Base-by-base conservation (phyloP, 1,140 invertebrate genomes). In the Apolygus lucorum region DNA sequence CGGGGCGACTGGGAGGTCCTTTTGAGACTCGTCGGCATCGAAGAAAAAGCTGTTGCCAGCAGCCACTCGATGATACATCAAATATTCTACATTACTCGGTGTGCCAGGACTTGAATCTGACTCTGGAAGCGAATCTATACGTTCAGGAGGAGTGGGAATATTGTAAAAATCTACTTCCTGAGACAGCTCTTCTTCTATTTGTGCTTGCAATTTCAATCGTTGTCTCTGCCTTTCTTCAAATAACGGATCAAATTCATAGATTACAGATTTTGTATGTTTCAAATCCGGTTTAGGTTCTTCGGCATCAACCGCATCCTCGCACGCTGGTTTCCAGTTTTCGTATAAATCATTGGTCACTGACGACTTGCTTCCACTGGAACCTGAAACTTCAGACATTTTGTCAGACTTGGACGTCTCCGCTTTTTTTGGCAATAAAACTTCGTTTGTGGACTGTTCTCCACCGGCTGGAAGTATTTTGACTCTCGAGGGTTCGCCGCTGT, bases 281-380 rank as follows among this genome's bases (percentile, higher is more conserved):
- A 13, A 17, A 13, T 8, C 22, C 22, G 2, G 8, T 24, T 4
- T 13, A 11, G 8, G 27, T 72, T 76, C 25, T 42, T 28, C 0
- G 52, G n/a, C 52, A 29, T 68, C 49, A 14, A 22, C 52, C 11
- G 22, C 67, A 29, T 68, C 49, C 14, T 52, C 52, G n/a, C 22
- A 25, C 2, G 21, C 25, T 21, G 49, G 49, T 4, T 52, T 24
- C 67, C 67, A 68, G 65, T 80, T 80, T 49, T 79, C 79, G 27
- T 80, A 80, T 2, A 79, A 22, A 0, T 79, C 79, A 71, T 80
- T 80, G 22, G 76, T 67, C 0, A 79, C 54, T 28, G 67, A 68
- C 8, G 26, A 24, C n/a, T 4, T 2, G 25, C 28, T 29, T 52
- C 27, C 28, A 4, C 22, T 22, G 26, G 34, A 52, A 24, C 26